phyloP scores from a whole-genome alignment of 2,797 vertebrate species.

The Xenopus petersii region DNA sequence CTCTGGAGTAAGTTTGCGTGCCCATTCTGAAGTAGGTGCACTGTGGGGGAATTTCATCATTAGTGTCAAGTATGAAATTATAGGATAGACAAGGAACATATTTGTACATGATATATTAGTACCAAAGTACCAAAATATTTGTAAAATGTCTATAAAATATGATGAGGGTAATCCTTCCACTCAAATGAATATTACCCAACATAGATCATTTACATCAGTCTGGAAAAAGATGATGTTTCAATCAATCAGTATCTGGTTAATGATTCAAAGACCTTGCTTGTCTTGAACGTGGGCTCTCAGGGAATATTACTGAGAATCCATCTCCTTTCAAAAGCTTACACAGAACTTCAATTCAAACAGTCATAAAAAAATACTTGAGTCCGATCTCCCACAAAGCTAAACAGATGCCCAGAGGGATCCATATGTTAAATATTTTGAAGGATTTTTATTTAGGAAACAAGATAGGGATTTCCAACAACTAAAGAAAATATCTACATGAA shows the following conservation, averaged over 20 bases:
- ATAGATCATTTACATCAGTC: conserved; percentile 58
- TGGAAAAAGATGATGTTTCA: conserved; percentile 60
- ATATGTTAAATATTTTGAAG: conserved; percentile 48
- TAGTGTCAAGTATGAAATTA: no score
- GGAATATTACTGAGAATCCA: conserved; percentile 60
- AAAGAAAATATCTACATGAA: conserved; percentile 27
- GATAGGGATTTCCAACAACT: conserved; percentile 46
- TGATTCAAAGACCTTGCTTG: conserved; percentile 63
- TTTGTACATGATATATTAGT: no score
- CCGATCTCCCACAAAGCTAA: conserved; percentile 53
- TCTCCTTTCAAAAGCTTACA: conserved; percentile 59
- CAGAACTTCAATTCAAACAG: conserved; percentile 64
- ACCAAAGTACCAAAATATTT: no score
- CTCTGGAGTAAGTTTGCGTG: no score
- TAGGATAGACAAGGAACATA: no score
- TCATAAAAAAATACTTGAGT: conserved; percentile 54
- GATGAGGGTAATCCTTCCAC: conserved; percentile 16
- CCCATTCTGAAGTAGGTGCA: no score
- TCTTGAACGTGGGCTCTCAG: conserved; percentile 58
- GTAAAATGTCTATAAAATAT: no score
- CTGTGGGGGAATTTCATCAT: no score
- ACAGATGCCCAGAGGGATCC: conserved; percentile 32
- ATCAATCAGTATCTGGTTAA: conserved; percentile 58
- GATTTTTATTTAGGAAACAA: conserved; percentile 47
- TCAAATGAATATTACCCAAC: conserved; percentile 19